These are phyloP conservation scores for Drosophila seguyi DNA, from an alignment of 1,140 invertebrate genomes.

Conservation along the genomic window DNA sequence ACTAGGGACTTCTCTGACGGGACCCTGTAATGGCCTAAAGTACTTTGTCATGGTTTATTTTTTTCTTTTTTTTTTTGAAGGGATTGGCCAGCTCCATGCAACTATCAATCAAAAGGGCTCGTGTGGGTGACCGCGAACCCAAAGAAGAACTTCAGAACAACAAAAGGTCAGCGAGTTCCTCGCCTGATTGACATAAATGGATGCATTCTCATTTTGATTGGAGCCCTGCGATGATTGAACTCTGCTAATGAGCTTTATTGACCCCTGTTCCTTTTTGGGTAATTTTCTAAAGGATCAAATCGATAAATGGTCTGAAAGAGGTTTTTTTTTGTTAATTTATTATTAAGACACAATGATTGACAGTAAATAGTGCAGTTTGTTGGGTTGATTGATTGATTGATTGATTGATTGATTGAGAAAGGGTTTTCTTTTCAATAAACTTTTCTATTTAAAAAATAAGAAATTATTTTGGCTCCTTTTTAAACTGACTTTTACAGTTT, in stretches of 20 bases:
- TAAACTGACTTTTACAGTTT: too few species aligned
- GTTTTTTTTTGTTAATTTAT: neutral
- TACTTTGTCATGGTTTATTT: slow-evolving; percentile 67
- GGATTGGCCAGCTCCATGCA: slow-evolving; percentile 72
- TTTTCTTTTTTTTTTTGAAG: too few species aligned
- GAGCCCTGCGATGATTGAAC: slow-evolving; percentile 38
- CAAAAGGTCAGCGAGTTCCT: slow-evolving; percentile 24
- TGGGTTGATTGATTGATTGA: neutral
- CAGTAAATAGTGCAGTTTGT: slow-evolving; percentile 2
- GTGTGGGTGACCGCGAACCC: slow-evolving; percentile 42
- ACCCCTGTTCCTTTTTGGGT: slow-evolving; percentile 1
- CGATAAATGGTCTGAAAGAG: neutral
- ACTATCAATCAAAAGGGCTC: slow-evolving; percentile 71
- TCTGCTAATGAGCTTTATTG: slow-evolving; percentile 63
- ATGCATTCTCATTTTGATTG: slow-evolving; percentile 45
- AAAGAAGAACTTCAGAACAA: neutral
- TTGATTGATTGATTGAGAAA: slow-evolving; percentile 18
- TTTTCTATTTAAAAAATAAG: neutral
- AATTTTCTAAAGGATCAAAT: neutral
- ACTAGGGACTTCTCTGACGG: neutral
- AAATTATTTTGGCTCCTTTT: neutral
- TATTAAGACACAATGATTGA: neutral
- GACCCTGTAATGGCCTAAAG: slow-evolving; percentile 48
- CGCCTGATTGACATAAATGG: slow-evolving; percentile 48
- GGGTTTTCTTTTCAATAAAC: neutral